A percentile compares a stretch with the other conserved stretches of the same genome.
phyloP scores from a whole-genome alignment of 2,113 vertebrate genomes.

The Psettodes erumei region DNA sequence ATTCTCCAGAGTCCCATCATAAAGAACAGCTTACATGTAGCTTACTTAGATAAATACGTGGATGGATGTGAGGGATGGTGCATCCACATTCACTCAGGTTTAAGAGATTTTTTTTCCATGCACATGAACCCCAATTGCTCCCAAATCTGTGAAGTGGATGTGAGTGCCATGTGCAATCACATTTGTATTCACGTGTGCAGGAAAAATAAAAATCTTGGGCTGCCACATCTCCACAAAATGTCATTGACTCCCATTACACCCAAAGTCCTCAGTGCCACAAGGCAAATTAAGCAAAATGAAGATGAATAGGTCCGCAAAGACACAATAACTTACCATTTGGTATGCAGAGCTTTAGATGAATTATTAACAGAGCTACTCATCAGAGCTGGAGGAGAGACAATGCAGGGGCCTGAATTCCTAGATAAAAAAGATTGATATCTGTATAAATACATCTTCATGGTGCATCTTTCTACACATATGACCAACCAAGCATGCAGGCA shows the following conservation, averaged over 20 bases:
- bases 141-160: constrained; percentile 28
- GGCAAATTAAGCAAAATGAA: constrained; percentile 73
- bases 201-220: constrained; percentile 33
- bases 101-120: constrained; percentile 43
- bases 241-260: constrained; percentile 75
- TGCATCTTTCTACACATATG: constrained; percentile 36
- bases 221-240: constrained; percentile 64
- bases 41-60: constrained; percentile 76
- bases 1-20: constrained; percentile 76
- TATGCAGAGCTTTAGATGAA: constrained; percentile 65
- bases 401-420: constrained; percentile 29
- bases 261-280: constrained; percentile 59
- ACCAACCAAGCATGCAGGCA: constrained; percentile 25
- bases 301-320: constrained; percentile 72
- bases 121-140: constrained; percentile 34
- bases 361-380: constrained; percentile 72
- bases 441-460: constrained; percentile 42
- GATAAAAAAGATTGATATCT: constrained; percentile 27
- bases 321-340: constrained; percentile 69
- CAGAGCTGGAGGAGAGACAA: constrained; percentile 30
- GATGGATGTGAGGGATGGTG: constrained; percentile 60
- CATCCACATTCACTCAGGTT: constrained; percentile 61
- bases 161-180: background rate
- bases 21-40: constrained; percentile 81
- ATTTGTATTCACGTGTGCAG: constrained; percentile 31